Conservation (phyloP, 2,113 vertebrate genomes). For the Oryzias curvinotus region DNA sequence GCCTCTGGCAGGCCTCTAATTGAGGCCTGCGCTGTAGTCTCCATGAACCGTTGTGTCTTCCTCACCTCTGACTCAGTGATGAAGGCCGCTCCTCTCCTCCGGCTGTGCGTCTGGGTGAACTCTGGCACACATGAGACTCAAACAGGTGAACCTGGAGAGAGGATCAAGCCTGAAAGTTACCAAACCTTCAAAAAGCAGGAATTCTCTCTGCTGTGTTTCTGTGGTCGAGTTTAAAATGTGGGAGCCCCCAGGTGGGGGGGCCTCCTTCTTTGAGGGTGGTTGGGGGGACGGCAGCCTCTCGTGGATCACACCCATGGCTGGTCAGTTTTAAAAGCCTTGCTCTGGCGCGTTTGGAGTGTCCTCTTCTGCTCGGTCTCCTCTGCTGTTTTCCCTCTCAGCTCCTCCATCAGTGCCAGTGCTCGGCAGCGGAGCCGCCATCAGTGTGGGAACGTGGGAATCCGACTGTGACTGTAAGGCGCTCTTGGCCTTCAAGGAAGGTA, state of each 20-base stretch:
- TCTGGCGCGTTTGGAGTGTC: too few species aligned
- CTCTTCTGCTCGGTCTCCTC: too few species aligned
- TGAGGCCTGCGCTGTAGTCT: neutral
- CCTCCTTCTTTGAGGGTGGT: slow-evolving; percentile 77
- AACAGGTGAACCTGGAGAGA: slow-evolving; percentile 41
- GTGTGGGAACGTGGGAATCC: too few species aligned
- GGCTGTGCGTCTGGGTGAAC: slow-evolving; percentile 54
- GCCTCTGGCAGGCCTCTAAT: slow-evolving; percentile 9
- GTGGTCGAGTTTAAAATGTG: slow-evolving; percentile 76
- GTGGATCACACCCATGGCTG: slow-evolving; percentile 86
- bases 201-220: neutral
- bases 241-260: slow-evolving; percentile 55
- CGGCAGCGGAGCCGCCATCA: too few species aligned
- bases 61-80: slow-evolving; percentile 55
- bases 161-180: neutral
- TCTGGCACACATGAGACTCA: slow-evolving; percentile 5
- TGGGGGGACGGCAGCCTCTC: slow-evolving; percentile 76
- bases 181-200: too few species aligned
- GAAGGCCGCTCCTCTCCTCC: slow-evolving; percentile 57
- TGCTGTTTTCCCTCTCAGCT: neutral
- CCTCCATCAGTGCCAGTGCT: neutral
- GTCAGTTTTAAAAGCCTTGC: slow-evolving; percentile 51
- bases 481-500: too few species aligned
- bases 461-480: too few species aligned
- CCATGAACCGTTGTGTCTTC: slow-evolving; percentile 46